Conservation (phyloP, 2,797 vertebrate genomes). For the Sebastolobus altivelis region DNA sequence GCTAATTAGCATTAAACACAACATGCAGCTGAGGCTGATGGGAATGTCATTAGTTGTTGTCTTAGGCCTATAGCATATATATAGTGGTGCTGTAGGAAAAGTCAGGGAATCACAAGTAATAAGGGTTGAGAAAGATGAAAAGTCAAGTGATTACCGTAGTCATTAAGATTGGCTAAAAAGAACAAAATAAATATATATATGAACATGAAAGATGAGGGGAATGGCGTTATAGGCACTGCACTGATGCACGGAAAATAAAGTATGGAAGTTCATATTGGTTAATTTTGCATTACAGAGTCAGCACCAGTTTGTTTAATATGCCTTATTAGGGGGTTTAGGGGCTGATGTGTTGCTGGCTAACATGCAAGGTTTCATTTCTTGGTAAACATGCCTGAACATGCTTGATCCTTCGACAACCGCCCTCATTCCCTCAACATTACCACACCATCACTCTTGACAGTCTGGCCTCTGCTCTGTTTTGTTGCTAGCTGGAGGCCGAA, state of each 20-base stretch:
- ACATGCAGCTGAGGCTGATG: no score
- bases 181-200: no score
- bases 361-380: neutral
- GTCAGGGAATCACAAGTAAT: no score
- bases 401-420: rapidly evolving
- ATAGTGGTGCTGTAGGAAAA: no score
- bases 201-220: no score
- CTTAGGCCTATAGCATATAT: no score
- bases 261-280: neutral
- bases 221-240: neutral
- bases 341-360: neutral
- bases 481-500: conserved; percentile 83
- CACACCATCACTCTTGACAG: neutral
- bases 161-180: no score
- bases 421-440: neutral
- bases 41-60: no score
- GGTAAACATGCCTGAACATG: neutral
- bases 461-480: neutral
- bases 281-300: neutral
- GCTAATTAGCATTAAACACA: no score
- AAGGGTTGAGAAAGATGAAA: no score
- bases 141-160: no score
- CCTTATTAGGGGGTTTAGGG: no score
- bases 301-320: neutral
- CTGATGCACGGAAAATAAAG: neutral